Evolutionary conservation across 2,888 invertebrate genomes (phyloP), one percentile per base, ranked within the genome.

Genomic region (Ophonus ardosiacus): DNA sequence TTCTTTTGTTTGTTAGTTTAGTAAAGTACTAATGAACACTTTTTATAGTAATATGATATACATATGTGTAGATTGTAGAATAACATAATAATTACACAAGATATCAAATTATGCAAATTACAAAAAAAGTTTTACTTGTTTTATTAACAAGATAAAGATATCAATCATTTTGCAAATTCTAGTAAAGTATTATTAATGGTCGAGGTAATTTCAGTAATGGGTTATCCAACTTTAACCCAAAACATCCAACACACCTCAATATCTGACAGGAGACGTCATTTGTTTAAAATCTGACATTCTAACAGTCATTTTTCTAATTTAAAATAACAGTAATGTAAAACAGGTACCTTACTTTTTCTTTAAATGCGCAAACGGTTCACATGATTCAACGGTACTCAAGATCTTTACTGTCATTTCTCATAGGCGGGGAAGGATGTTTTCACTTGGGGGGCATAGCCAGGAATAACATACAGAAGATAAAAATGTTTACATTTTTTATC

Each of bases 321-420:
- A 3, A 63, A 63, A 21, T 63, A 63, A 63, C 63, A 63, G 63
- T 63, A 63, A 21, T 24, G 63, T 24, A 63, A 63, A 61, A 61
- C 13, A 17, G 63, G 21, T 21, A 18, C 63, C 63, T 21, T 13
- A 63, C 21, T 63, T 63, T 21, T 63, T 63, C 18, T 18, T 63
- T 63, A 63, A 63, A 63, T 24, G 63, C 21, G 18, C 21, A 24
- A 63, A 63, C 63, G 24, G 63, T 63, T 24, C 63, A 63, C 63
- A 63, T 24, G 63, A 63, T 63, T 63, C 63, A 63, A 63, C 63
- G 63, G 63, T 63, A 63, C 63, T 17, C 4, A 10, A 63, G 24
- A 63, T 21, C 63, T 18, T 63, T 63, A 63, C 63, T 13, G 63
- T 63, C 63, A 63, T 21, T 24, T 7, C 8, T 21, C 63, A 63